These are phyloP conservation scores for Scolopax rusticola DNA, from an alignment of 2,797 vertebrate species.

Conservation along the genomic window DNA sequence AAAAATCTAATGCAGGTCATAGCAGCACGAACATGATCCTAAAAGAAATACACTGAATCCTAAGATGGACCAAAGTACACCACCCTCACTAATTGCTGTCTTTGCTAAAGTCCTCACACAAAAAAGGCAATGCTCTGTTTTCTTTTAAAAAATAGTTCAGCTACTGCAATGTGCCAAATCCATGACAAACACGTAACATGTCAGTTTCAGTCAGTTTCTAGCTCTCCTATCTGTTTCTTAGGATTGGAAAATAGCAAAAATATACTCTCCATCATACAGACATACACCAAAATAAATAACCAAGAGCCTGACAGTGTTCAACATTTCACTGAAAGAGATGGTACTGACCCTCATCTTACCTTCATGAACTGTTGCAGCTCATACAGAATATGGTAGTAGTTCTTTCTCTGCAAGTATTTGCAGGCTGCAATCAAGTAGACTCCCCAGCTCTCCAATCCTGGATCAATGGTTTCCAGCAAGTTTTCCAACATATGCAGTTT, in stretches of 20 bases:
- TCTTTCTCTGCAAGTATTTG: conserved; percentile 92
- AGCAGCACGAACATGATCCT: conserved; percentile 96
- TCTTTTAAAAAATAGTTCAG: background rate
- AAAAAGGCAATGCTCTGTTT: background rate
- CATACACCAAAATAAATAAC: background rate
- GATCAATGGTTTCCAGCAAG: conserved; percentile 90
- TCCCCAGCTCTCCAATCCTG: conserved; percentile 89
- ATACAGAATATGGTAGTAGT: conserved; percentile 92
- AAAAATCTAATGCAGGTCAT: conserved; percentile 99
- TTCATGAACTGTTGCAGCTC: conserved; percentile 98
- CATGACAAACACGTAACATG: background rate
- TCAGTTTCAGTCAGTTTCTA: background rate
- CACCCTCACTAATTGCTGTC: background rate
- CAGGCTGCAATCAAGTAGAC: conserved; percentile 93
- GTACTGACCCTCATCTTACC: conserved; percentile 74
- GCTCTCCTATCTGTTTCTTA: background rate
- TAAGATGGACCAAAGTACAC: background rate
- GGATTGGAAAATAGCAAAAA: background rate
- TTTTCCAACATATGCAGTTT: conserved; percentile 89
- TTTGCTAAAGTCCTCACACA: background rate
- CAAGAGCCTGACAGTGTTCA: background rate
- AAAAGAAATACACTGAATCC: background rate
- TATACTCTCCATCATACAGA: background rate
- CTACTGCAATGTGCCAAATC: background rate
- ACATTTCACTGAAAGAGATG: background rate